These are phyloP conservation scores for Pseudomugil gertrudae DNA, from an alignment of 2,797 vertebrate genomes.

Conservation along the genomic window DNA sequence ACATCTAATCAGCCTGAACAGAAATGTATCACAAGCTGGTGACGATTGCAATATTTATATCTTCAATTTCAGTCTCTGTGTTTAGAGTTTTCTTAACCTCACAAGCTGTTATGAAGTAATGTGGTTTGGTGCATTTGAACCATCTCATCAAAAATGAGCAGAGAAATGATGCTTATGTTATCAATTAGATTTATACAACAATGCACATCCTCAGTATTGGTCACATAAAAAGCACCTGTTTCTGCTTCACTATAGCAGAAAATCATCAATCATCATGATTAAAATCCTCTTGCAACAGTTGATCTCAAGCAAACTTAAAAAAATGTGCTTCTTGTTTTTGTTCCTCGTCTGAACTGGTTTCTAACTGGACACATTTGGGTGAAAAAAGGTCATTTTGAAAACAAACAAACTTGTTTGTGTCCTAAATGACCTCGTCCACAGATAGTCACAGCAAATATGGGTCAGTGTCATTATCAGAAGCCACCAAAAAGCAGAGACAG, in stretches of 20 bases:
- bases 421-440: slow-evolving; percentile 11
- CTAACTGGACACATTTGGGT: slow-evolving; percentile 5
- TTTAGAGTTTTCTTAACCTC: slow-evolving; percentile 27
- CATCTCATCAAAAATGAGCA: neutral
- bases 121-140: neutral
- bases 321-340: neutral
- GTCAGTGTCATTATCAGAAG: slow-evolving; percentile 55
- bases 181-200: neutral
- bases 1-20: slow-evolving; percentile 33
- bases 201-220: neutral
- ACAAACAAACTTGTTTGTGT: slow-evolving; percentile 21
- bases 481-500: slow-evolving; percentile 28
- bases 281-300: neutral
- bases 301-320: neutral
- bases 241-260: neutral
- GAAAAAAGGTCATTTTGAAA: neutral
- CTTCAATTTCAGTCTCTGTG: slow-evolving; percentile 11
- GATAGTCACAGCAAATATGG: slow-evolving; percentile 48
- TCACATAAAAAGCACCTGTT: neutral
- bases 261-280: neutral
- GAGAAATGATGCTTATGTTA: neutral
- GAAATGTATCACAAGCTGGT: slow-evolving; percentile 20
- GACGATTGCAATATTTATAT: neutral
- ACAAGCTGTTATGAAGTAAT: slow-evolving; percentile 2
- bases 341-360: neutral